Percentiles rank a stretch among this genome's conserved stretches.
Conservation (phyloP, 2,888 invertebrate species). For the Melanostoma mellinum region DNA sequence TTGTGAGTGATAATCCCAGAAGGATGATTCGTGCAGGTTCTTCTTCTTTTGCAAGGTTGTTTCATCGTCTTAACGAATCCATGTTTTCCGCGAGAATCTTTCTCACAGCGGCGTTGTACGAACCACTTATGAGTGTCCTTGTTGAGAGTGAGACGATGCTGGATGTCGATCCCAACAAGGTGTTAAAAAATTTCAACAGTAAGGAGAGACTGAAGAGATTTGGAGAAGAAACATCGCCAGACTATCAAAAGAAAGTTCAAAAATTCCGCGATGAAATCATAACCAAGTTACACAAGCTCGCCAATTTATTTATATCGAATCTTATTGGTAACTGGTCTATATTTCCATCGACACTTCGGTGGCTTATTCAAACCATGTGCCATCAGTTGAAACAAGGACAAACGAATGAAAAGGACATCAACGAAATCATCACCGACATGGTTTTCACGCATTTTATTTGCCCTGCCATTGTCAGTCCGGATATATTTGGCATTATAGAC, state of each 20-base stretch:
- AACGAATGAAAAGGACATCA: constrained; percentile 80
- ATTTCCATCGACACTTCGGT: constrained; percentile 94
- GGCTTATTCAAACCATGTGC: constrained; percentile 94
- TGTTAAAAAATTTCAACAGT: constrained; percentile 80
- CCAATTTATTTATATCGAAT: constrained; percentile 91
- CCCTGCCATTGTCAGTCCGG: constrained; percentile 97
- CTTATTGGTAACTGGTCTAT: constrained; percentile 93
- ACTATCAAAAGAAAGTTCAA: constrained; percentile 88
- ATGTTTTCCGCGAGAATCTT: constrained; percentile 96
- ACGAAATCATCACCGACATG: constrained; percentile 93
- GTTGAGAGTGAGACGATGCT: constrained; percentile 95
- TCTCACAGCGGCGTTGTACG: constrained; percentile 94
- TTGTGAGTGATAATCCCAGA: constrained; percentile 87
- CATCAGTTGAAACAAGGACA: constrained; percentile 85
- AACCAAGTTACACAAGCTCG: constrained; percentile 89
- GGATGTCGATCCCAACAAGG: constrained; percentile 95
- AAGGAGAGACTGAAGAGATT: constrained; percentile 86
- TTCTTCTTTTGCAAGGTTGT: constrained; percentile 93
- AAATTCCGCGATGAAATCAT: constrained; percentile 91
- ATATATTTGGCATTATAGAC: constrained; percentile 96
- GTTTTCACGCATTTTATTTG: constrained; percentile 97
- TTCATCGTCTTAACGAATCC: constrained; percentile 93
- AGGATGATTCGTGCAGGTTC: constrained; percentile 91
- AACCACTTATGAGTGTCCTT: constrained; percentile 94
- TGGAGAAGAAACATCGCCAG: constrained; percentile 88